phyloP scores from a whole-genome alignment of 2,797 vertebrate genomes.

The Micrastur ruficollis region DNA sequence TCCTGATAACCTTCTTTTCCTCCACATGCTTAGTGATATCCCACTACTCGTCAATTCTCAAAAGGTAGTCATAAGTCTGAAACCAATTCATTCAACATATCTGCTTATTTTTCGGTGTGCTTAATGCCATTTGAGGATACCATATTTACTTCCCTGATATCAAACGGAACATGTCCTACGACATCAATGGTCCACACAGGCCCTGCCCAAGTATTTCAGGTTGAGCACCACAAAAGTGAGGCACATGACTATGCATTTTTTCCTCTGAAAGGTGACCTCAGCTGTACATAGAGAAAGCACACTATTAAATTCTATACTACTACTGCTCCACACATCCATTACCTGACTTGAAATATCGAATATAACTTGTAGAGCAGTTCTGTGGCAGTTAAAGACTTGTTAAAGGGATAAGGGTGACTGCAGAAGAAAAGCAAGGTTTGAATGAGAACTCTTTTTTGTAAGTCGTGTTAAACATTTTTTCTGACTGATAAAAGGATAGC shows the following conservation, averaged over 20 bases:
- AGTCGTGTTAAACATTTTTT: not conserved
- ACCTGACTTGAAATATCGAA: not conserved
- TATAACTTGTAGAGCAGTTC: not conserved
- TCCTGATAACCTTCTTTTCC: too few relatives aligned
- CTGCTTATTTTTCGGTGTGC: not conserved
- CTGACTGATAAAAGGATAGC: not conserved
- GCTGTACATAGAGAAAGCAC: not conserved
- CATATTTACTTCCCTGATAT: not conserved
- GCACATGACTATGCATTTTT: not conserved
- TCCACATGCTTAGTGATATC: not conserved
- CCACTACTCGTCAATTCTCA: not conserved
- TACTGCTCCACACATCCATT: not conserved
- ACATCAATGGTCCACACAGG: not conserved
- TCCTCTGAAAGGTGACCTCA: not conserved
- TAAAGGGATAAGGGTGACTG: not conserved
- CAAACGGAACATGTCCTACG: not conserved
- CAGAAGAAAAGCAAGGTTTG: not conserved
- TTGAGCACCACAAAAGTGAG: not conserved
- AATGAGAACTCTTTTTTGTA: not conserved
- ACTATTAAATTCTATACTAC: not conserved
- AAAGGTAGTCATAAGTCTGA: not conserved
- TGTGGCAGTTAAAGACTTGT: not conserved
- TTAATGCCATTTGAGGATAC: not conserved
- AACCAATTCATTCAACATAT: not conserved
- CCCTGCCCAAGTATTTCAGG: not conserved